These are phyloP conservation scores for Calvadosia cruxmelitensis DNA, from an alignment of 30 jellyfish, hydroid and myxozoan genomes.

Conservation along the genomic window DNA sequence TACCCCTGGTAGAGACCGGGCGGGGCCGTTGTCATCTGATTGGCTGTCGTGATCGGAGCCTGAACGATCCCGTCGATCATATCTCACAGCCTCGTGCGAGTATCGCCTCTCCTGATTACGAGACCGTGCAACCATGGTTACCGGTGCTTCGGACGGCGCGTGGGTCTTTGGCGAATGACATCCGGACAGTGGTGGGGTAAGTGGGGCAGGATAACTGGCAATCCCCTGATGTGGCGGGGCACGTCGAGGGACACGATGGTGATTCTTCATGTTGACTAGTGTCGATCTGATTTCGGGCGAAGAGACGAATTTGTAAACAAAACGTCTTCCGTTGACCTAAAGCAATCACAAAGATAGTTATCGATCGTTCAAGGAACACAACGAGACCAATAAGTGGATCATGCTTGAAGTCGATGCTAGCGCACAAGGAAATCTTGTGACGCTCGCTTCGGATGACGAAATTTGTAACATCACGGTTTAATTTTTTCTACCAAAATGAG, in stretches of 20 bases:
- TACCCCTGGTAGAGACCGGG: constrained; percentile 37
- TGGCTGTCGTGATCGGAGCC: background rate
- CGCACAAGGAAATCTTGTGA: too few species aligned
- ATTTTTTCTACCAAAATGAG: too few species aligned
- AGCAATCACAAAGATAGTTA: too few species aligned
- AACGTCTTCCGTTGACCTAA: constrained; percentile 96
- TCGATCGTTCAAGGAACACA: too few species aligned
- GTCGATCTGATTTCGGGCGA: constrained; percentile 78
- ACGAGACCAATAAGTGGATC: too few species aligned
- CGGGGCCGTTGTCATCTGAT: background rate
- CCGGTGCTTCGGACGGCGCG: background rate
- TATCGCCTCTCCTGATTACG: background rate
- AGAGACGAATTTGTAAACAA: constrained; percentile 89
- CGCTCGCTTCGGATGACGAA: too few species aligned
- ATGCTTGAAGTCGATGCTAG: too few species aligned
- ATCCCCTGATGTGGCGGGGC: background rate
- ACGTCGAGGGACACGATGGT: background rate
- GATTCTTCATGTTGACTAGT: constrained; percentile 32
- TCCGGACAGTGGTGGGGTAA: background rate
- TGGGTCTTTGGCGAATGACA: background rate
- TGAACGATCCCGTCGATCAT: background rate
- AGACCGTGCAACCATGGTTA: constrained; percentile 1
- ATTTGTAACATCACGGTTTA: too few species aligned
- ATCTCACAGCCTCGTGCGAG: background rate
- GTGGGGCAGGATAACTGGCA: background rate